Evolutionary conservation across 2,888 invertebrate genomes (phyloP).

Genomic region (Meliscaeva auricollis): DNA sequence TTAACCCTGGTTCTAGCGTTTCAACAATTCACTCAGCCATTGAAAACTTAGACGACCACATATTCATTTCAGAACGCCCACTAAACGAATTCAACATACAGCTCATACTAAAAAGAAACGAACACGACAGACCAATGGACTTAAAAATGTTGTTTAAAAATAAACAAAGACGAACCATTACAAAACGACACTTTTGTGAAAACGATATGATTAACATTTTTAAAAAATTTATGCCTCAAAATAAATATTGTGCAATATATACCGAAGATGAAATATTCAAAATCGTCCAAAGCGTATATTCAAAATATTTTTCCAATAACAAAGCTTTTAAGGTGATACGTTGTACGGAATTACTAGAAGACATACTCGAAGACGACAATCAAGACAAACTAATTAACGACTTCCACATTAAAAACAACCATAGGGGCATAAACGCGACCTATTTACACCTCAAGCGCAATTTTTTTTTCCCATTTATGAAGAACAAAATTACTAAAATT

Average conservation of each 20-base stretch:
- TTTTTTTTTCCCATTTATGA: conserved; percentile 53
- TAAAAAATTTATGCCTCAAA: conserved; percentile 54
- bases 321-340: conserved; percentile 27
- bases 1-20: too few relatives aligned
- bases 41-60: conserved; percentile 65
- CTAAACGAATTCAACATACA: conserved; percentile 68
- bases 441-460: conserved; percentile 47
- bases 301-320: conserved; percentile 50
- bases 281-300: conserved; percentile 66
- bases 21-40: conserved; percentile 63
- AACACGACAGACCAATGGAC: neutral
- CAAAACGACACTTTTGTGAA: conserved; percentile 24
- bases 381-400: conserved; percentile 55
- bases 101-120: neutral
- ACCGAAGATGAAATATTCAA: conserved; percentile 73
- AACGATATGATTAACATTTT: conserved; percentile 25
- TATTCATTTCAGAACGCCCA: conserved; percentile 49
- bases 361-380: conserved; percentile 36
- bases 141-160: conserved; percentile 56
- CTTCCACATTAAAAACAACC: conserved; percentile 45
- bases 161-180: conserved; percentile 33
- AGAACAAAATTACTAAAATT: conserved; percentile 35
- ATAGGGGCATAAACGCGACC: conserved; percentile 57
- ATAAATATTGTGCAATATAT: conserved; percentile 71
- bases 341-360: conserved; percentile 13